phyloP scores from a whole-genome alignment of 2,113 vertebrate species.

The Cercocebus atys region DNA sequence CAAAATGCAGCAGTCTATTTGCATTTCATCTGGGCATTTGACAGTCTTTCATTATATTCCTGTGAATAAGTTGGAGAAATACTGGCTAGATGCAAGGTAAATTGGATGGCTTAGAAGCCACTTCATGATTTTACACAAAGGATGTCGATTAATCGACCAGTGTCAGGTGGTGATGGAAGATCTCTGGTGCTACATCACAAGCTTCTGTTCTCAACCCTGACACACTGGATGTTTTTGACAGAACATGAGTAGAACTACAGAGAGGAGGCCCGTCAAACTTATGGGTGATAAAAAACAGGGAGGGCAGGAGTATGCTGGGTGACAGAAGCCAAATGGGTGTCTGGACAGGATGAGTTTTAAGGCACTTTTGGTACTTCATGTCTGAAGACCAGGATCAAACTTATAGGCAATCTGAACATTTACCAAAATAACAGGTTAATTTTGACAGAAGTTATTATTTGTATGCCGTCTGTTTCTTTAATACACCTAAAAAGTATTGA shows the following conservation, averaged over 20 bases:
- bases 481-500: neutral
- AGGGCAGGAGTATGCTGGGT: neutral
- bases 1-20: neutral
- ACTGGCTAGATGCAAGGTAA: neutral
- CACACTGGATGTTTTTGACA: neutral
- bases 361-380: neutral
- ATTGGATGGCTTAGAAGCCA: conserved; percentile 10
- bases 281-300: neutral
- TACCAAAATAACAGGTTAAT: neutral
- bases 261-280: neutral
- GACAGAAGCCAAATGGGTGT: neutral
- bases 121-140: conserved; percentile 33
- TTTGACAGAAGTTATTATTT: neutral
- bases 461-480: neutral
- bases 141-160: conserved; percentile 13
- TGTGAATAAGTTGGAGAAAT: conserved; percentile 26
- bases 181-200: neutral
- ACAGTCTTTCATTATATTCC: conserved; percentile 24
- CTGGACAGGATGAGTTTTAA: neutral
- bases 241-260: neutral
- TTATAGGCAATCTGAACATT: neutral
- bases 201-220: neutral
- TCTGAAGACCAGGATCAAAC: neutral
- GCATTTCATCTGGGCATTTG: conserved; percentile 48
- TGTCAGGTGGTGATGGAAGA: neutral